Percentiles rank a stretch among this genome's conserved stretches.
These are phyloP conservation scores for Calliopum simillimum DNA, from an alignment of 2,888 invertebrate species.

Conservation along the genomic window DNA sequence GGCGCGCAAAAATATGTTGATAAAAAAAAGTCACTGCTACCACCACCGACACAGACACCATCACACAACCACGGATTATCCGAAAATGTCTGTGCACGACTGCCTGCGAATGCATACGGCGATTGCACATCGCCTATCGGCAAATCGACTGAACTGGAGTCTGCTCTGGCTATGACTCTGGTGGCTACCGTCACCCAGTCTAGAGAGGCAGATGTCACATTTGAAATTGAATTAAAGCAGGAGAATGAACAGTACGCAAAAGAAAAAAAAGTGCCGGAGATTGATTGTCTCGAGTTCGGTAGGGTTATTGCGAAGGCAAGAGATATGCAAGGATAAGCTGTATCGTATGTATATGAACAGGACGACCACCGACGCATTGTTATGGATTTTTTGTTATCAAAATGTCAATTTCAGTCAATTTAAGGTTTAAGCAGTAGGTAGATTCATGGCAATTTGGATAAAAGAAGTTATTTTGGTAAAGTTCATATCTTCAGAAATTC, in stretches of 20 bases:
- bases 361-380: conserved; percentile 16
- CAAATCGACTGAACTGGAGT: background rate
- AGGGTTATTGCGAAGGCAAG: conserved; percentile 17
- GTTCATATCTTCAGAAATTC: too few species aligned
- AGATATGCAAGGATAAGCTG: background rate
- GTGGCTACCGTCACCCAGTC: background rate
- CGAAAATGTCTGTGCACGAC: conserved; percentile 35
- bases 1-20: conserved; percentile 6
- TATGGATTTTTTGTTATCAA: background rate
- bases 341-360: background rate
- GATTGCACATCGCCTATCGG: conserved; percentile 21
- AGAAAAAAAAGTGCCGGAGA: conserved; percentile 56
- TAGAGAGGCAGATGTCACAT: conserved; percentile 67
- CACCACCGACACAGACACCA: conserved; percentile 5
- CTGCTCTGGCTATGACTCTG: background rate
- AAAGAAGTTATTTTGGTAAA: too few species aligned
- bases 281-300: conserved; percentile 60
- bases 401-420: background rate
- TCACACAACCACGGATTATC: conserved; percentile 24
- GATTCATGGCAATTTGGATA: too few species aligned
- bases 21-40: conserved; percentile 25
- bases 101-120: conserved; percentile 28
- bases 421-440: too few species aligned
- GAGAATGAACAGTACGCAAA: conserved; percentile 47
- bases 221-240: conserved; percentile 67